Percentiles rank a stretch among this genome's conserved stretches.
Evolutionary conservation across 2,888 invertebrate genomes (phyloP).

Genomic region (Protophormia terraenovae): DNA sequence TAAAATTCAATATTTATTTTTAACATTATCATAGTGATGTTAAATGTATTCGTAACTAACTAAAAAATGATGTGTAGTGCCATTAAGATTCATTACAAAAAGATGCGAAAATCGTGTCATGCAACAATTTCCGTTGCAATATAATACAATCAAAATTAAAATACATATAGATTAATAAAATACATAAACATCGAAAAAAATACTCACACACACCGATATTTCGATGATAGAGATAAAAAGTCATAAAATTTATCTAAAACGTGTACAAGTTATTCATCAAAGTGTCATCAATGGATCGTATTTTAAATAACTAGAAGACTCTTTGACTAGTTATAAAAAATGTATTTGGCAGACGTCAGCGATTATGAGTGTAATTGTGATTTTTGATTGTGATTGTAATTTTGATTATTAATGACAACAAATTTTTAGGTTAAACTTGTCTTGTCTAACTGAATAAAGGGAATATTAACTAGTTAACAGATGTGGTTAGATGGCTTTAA

Average conservation of each 20-base stretch:
- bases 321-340: constrained; percentile 39
- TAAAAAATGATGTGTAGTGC: not conserved
- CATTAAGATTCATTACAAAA: constrained; percentile 42
- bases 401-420: constrained; percentile 50
- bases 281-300: constrained; percentile 63
- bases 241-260: constrained; percentile 25
- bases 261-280: constrained; percentile 53
- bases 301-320: constrained; percentile 38
- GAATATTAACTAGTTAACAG: not conserved
- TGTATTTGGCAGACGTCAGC: constrained; percentile 59
- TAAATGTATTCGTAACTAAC: not conserved
- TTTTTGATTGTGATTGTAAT: constrained; percentile 35
- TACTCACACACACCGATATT: not conserved
- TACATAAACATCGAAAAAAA: not conserved
- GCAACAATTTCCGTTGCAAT: constrained; percentile 58
- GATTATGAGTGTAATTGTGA: constrained; percentile 50
- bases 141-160: constrained; percentile 26
- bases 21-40: not conserved
- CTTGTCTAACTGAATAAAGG: not conserved
- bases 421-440: constrained; percentile 49
- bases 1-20: not conserved
- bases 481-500: no score
- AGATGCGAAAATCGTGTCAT: constrained; percentile 59
- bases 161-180: not conserved
- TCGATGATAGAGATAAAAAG: constrained; percentile 46